A percentile compares a stretch with the other conserved stretches of the same genome.
phyloP scores from a whole-genome alignment of 2,888 invertebrate genomes.

The Lucinisca nassula region DNA sequence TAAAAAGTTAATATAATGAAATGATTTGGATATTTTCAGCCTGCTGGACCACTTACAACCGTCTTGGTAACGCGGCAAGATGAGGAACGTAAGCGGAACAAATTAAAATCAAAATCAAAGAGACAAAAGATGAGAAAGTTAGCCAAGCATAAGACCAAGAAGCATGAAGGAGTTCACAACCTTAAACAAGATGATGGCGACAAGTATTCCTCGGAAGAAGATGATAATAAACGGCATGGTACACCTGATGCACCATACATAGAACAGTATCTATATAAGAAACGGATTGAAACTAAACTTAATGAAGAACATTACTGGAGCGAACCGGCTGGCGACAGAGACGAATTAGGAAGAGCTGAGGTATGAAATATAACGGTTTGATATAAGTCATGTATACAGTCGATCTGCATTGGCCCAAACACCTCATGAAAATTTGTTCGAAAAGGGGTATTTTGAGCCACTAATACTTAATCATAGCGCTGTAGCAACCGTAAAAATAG shows the following conservation, averaged over 20 bases:
- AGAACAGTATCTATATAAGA: slow-evolving; percentile 73
- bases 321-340: slow-evolving; percentile 49
- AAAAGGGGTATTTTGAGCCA: too few species aligned
- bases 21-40: slow-evolving; percentile 62
- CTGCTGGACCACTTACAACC: slow-evolving; percentile 62
- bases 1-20: too few species aligned
- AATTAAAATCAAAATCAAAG: slow-evolving; percentile 43
- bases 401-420: too few species aligned
- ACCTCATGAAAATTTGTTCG: too few species aligned
- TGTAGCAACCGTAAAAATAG: too few species aligned
- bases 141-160: slow-evolving; percentile 36
- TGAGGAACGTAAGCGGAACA: slow-evolving; percentile 66
- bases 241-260: slow-evolving; percentile 62
- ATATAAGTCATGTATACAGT: too few species aligned
- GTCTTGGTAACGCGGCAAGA: slow-evolving; percentile 68
- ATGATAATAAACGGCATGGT: slow-evolving; percentile 3
- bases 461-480: too few species aligned
- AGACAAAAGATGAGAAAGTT: slow-evolving; percentile 47
- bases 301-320: slow-evolving; percentile 77
- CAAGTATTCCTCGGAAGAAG: slow-evolving; percentile 34
- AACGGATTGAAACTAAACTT: slow-evolving; percentile 70
- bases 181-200: slow-evolving; percentile 30
- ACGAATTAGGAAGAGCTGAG: background rate
- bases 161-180: background rate
- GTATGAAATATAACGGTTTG: too few species aligned